Conservation (phyloP, 1,140 invertebrate genomes). For the Drosophila hydei region DNA sequence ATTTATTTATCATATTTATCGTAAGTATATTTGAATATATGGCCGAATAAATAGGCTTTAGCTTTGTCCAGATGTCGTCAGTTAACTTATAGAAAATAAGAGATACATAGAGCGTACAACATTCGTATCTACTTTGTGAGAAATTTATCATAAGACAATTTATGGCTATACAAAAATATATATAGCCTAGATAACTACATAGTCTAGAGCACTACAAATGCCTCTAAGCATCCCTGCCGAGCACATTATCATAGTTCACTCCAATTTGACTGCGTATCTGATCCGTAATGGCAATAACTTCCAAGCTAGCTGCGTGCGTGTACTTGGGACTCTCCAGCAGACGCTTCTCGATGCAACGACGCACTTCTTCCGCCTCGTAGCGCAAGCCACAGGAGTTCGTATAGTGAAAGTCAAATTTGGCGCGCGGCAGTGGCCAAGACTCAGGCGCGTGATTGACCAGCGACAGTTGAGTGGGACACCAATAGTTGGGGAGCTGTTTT, state of each 20-base stretch:
- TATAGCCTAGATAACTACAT: not conserved
- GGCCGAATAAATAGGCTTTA: too few species aligned
- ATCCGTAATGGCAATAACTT: constrained; percentile 87
- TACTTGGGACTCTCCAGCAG: constrained; percentile 86
- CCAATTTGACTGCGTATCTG: constrained; percentile 87
- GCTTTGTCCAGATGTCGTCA: too few species aligned
- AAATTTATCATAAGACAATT: not conserved
- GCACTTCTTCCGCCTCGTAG: constrained; percentile 90
- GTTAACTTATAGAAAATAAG: too few species aligned
- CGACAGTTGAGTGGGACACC: constrained; percentile 78
- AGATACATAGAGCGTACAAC: too few species aligned
- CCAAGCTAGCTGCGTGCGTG: constrained; percentile 86
- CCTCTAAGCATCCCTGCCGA: constrained; percentile 10
- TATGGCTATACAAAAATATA: constrained; percentile 2
- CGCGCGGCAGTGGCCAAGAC: constrained; percentile 85
- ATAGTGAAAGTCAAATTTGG: constrained; percentile 86
- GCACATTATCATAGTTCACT: constrained; percentile 84
- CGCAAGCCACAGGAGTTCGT: constrained; percentile 88
- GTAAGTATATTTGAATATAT: too few species aligned
- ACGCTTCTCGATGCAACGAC: constrained; percentile 87
- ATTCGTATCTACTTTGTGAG: too few species aligned
- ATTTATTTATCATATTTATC: too few species aligned
- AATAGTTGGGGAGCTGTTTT: constrained; percentile 81
- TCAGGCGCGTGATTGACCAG: constrained; percentile 81
- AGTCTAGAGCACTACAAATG: not conserved